phyloP scores from a whole-genome alignment of 2,113 vertebrate species.

The Podarcis raffonei region DNA sequence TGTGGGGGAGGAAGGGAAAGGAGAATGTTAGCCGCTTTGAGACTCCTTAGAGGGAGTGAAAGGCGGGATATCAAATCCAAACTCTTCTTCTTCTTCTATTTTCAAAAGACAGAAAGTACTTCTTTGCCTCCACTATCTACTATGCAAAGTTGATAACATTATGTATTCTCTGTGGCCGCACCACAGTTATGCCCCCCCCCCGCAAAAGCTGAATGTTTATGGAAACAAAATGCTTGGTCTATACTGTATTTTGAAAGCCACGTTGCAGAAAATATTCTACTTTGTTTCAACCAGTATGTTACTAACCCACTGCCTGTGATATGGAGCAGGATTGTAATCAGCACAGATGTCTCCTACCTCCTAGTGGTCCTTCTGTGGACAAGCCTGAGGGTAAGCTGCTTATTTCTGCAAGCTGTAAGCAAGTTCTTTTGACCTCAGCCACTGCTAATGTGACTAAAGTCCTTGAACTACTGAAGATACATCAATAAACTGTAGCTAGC shows the following conservation, averaged over 20 bases:
- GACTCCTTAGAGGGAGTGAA: no score
- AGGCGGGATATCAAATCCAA: no score
- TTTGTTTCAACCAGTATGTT: neutral
- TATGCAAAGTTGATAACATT: neutral
- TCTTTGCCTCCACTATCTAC: no score
- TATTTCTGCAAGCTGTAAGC: conserved; percentile 60
- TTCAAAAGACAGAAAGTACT: neutral
- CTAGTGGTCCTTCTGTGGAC: conserved; percentile 44
- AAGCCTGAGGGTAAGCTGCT: conserved; percentile 55
- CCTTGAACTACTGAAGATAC: conserved; percentile 28
- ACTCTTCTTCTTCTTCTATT: no score
- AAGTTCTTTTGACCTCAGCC: conserved; percentile 66
- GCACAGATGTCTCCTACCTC: neutral
- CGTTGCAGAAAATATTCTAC: neutral
- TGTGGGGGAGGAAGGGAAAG: no score
- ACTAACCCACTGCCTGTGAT: neutral
- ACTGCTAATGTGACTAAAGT: conserved; percentile 57
- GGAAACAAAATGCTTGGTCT: neutral
- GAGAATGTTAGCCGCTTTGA: no score
- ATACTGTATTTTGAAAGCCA: neutral
- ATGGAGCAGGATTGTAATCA: neutral
- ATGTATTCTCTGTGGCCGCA: neutral
- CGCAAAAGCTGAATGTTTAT: neutral
- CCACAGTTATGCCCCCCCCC: neutral
- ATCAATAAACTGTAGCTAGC: conserved; percentile 46